Percentiles rank a stretch among this genome's conserved stretches.
These are phyloP conservation scores for Morpho helenor DNA, from an alignment of 2,888 invertebrate genomes.

Conservation along the genomic window DNA sequence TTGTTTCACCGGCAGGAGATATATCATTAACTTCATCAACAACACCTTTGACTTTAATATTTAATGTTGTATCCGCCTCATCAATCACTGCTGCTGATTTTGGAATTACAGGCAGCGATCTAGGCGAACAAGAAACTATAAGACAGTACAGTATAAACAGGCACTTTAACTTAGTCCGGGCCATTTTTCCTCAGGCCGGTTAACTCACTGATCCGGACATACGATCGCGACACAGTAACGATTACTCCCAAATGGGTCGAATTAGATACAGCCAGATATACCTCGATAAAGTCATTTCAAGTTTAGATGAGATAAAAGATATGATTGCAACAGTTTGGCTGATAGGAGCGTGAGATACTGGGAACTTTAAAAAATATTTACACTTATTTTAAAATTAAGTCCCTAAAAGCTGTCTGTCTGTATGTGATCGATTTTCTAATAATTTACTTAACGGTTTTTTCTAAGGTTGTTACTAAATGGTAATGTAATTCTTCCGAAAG, in stretches of 20 bases:
- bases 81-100: conserved; percentile 21
- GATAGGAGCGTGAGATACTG: neutral
- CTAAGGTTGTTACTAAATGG: too few relatives aligned
- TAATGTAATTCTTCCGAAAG: too few relatives aligned
- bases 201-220: conserved; percentile 35
- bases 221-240: conserved; percentile 33
- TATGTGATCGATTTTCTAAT: too few relatives aligned
- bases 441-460: too few relatives aligned
- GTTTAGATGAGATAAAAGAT: conserved; percentile 24
- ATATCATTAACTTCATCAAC: neutral
- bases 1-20: neutral
- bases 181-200: conserved; percentile 48
- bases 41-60: neutral
- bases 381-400: conserved; percentile 18
- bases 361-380: neutral
- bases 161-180: conserved; percentile 49
- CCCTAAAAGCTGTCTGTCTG: too few relatives aligned
- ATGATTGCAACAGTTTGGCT: conserved; percentile 26
- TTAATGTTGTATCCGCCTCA: conserved; percentile 2
- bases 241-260: conserved; percentile 35
- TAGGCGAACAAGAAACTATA: conserved; percentile 38
- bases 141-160: conserved; percentile 39
- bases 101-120: conserved; percentile 41
- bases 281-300: conserved; percentile 39
- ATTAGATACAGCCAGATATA: conserved; percentile 15